These are phyloP conservation scores for Ia io DNA, from an alignment of 2,113 vertebrate species.

Conservation along the genomic window DNA sequence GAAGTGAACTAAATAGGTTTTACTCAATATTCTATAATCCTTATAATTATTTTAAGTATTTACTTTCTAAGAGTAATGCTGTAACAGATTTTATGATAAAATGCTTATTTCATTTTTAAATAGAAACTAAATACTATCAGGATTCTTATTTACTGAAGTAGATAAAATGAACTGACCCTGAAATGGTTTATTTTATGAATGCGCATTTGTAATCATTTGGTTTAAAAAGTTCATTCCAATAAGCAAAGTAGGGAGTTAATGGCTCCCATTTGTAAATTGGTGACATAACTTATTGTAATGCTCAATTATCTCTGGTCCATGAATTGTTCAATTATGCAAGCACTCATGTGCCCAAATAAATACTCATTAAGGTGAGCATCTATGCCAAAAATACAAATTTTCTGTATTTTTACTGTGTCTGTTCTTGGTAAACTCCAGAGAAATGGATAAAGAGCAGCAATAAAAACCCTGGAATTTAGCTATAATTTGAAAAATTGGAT, in stretches of 20 bases:
- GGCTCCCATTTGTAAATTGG: slow-evolving; percentile 73
- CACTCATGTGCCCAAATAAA: slow-evolving; percentile 68
- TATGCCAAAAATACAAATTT: slow-evolving; percentile 70
- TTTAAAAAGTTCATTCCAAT: slow-evolving; percentile 66
- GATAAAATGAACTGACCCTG: slow-evolving; percentile 55
- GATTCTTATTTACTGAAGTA: slow-evolving; percentile 48
- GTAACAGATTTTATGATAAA: slow-evolving; percentile 4
- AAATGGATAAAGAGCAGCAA: slow-evolving; percentile 32
- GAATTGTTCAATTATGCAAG: slow-evolving; percentile 70
- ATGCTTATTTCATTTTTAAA: slow-evolving; percentile 29
- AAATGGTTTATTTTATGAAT: slow-evolving; percentile 31
- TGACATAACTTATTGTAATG: slow-evolving; percentile 69
- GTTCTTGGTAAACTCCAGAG: slow-evolving; percentile 44
- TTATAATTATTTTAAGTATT: not conserved
- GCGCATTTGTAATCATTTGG: slow-evolving; percentile 60
- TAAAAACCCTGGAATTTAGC: slow-evolving; percentile 6
- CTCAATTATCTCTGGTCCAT: slow-evolving; percentile 72
- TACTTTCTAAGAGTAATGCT: not conserved
- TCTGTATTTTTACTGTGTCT: slow-evolving; percentile 54
- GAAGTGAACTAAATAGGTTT: not conserved
- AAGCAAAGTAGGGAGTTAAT: slow-evolving; percentile 70
- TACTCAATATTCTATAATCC: not conserved
- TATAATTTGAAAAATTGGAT: slow-evolving; percentile 52
- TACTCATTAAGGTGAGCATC: slow-evolving; percentile 69
- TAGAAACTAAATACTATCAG: not conserved